Conservation (phyloP, 2,113 vertebrate genomes). For the Condylura cristata region DNA sequence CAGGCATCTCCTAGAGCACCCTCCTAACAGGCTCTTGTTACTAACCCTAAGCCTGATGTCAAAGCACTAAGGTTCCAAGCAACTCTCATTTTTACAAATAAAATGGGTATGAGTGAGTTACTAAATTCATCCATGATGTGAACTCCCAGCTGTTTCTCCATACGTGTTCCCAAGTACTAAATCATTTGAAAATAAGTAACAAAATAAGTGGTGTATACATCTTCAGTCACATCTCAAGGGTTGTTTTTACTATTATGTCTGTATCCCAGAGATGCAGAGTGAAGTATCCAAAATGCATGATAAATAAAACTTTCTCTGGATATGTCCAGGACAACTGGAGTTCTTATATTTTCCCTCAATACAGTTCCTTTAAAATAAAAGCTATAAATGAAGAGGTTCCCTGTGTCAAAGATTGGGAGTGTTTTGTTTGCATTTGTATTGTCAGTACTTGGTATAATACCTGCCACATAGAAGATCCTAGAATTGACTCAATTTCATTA, state of each 20-base stretch:
- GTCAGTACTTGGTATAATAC: background rate
- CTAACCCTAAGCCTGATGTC: background rate
- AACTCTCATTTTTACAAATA: background rate
- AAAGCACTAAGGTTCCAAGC: background rate
- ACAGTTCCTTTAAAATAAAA: slow-evolving; percentile 11
- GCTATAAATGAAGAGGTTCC: background rate
- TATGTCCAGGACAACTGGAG: background rate
- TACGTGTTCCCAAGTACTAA: slow-evolving; percentile 48
- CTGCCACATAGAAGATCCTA: background rate
- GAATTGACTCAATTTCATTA: background rate
- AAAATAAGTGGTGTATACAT: background rate
- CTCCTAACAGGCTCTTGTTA: background rate
- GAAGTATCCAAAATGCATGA: background rate
- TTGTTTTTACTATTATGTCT: slow-evolving; percentile 20
- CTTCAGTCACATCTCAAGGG: background rate
- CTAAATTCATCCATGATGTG: slow-evolving; percentile 38
- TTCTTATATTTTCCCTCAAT: background rate
- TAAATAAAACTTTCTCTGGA: background rate
- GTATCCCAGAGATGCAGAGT: background rate
- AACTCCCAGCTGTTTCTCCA: slow-evolving; percentile 16
- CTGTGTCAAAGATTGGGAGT: background rate
- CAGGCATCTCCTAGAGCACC: background rate
- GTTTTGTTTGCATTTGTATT: background rate
- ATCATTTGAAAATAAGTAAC: slow-evolving; percentile 53
- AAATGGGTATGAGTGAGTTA: slow-evolving; percentile 45